Evolutionary conservation across 2,797 vertebrate species (phyloP), one percentile per base, ranked within the genome.

Genomic region (Ciconia nigra): DNA sequence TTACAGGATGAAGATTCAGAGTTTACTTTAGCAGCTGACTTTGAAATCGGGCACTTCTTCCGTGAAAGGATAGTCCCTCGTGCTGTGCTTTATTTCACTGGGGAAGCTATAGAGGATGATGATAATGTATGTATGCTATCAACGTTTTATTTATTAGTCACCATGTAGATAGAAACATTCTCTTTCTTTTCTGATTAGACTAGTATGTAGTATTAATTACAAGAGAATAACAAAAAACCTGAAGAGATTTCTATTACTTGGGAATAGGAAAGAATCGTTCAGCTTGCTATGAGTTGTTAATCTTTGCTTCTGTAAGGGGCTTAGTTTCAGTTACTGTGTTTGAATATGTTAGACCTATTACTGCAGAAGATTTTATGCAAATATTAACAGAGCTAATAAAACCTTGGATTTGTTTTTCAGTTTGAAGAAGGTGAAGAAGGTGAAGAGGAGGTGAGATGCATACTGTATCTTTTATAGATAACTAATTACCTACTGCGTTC

Each of bases 1-100:
- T 93, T 95, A 14, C 86, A 99, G 99, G 99, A 99, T 74, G 99
- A 99, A 98, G 99, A 99, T 89, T 99, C 99, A 3, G 99, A 99
- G 94, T 99, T 99, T 97, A 99, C 98, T 42, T 95, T 99, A 97
- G 99, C 99, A 83, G 98, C 99, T 87, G 99, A 99, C 98, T 99
- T 99, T 97, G 99, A 99, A 98, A 99, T 99, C 0, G 99, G 99
- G 33, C 99, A 99, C 96, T 99, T 99, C 97, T 99, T 99, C 98
- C 99, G 99, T 85, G 99, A 99, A 98, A 98, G 99, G 98, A 99
- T 99, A 98, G 98, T 99, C 73, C 99, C 99, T 28, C 98, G 99
- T 95, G 99, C 99, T 3, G 99, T 99, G 94, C 98, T 99, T 29
- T 99, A 99, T 98, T 99, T 99, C 98, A 99, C 99, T 8, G 99